Evolutionary conservation across 2,113 vertebrate species (phyloP).

Genomic region (Stomatorhinus ivindoensis): DNA sequence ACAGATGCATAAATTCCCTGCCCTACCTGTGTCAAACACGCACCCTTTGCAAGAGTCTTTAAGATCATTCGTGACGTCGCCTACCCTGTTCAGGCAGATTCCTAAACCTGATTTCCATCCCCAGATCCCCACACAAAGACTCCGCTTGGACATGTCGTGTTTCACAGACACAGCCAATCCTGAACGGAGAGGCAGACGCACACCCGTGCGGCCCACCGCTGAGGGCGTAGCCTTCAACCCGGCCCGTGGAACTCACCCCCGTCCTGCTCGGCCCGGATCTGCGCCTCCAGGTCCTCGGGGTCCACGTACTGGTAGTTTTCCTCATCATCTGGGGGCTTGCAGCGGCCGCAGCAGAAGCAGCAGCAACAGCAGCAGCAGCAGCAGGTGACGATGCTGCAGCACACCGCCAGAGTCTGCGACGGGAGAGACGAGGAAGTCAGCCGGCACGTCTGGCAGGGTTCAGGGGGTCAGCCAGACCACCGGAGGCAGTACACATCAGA

Average conservation of each 20-base stretch:
- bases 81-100: background rate
- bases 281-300: conserved; percentile 70
- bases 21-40: background rate
- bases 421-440: background rate
- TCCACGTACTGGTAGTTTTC: conserved; percentile 65
- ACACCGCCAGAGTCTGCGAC: conserved; percentile 63
- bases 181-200: background rate
- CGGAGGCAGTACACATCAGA: background rate
- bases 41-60: background rate
- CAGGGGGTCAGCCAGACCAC: background rate
- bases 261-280: conserved; percentile 68
- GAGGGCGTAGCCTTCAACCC: background rate
- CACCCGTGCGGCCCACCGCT: background rate
- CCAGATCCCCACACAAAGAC: background rate
- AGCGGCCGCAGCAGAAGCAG: conserved; percentile 79
- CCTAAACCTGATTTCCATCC: background rate
- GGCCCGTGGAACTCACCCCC: conserved; percentile 46
- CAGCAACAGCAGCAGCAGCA: conserved; percentile 90
- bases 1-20: background rate
- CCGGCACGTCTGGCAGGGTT: background rate
- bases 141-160: background rate
- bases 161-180: background rate
- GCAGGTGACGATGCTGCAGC: conserved; percentile 69
- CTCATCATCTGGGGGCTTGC: conserved; percentile 69
- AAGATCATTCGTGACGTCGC: background rate